These are phyloP conservation scores for Buphagus erythrorhynchus DNA, from an alignment of 2,797 vertebrate genomes.

Conservation along the genomic window DNA sequence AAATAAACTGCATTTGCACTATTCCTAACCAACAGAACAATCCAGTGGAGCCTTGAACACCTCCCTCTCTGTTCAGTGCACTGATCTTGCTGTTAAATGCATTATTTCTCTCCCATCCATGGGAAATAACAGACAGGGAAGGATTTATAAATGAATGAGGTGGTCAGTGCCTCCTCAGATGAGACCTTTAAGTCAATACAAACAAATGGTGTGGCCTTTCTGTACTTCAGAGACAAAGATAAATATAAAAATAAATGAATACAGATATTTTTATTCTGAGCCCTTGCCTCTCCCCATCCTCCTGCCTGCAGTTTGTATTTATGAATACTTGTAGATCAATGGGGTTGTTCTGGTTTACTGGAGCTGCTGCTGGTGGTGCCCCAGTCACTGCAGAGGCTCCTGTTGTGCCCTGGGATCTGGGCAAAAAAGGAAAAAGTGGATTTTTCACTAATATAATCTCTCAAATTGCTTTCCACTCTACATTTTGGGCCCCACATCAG, in stretches of 20 bases:
- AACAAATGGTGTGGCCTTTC: neutral
- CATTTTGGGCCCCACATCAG: rapidly evolving
- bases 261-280: neutral
- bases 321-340: rapidly evolving
- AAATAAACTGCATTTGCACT: neutral
- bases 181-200: neutral
- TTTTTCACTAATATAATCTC: neutral
- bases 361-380: neutral
- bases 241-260: neutral
- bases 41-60: neutral
- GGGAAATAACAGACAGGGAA: neutral
- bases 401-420: neutral
- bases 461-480: neutral
- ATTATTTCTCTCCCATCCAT: rapidly evolving
- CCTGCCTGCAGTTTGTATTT: neutral
- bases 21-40: neutral
- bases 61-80: neutral
- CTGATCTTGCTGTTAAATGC: rapidly evolving
- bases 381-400: neutral
- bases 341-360: neutral
- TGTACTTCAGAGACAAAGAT: neutral
- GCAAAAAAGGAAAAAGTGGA: rapidly evolving
- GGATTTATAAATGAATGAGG: neutral
- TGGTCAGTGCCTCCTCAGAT: neutral
- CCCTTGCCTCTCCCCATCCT: neutral